phyloP scores from a whole-genome alignment of 2,797 vertebrate genomes.

The Sebastolobus alascanus region DNA sequence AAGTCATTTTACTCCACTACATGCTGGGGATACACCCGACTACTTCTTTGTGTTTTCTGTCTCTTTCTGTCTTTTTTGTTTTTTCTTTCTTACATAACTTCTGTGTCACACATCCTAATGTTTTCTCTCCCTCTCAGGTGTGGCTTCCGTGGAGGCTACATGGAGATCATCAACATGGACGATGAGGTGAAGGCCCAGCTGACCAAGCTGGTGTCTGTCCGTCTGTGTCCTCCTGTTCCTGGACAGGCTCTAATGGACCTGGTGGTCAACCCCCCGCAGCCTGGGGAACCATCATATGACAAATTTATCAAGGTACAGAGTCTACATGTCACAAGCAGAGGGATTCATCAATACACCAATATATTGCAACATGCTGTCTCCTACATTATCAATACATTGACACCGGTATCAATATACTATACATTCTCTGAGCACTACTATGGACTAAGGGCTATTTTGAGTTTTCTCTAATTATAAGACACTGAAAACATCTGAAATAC shows the following conservation, averaged over 20 bases:
- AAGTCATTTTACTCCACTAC: conserved; percentile 66
- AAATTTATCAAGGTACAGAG: conserved; percentile 86
- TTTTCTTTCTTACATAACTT: background rate
- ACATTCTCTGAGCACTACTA: background rate
- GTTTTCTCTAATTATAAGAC: background rate
- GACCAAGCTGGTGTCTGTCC: conserved; percentile 89
- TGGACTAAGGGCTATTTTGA: background rate
- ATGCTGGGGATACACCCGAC: background rate
- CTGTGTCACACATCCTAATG: background rate
- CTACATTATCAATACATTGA: background rate
- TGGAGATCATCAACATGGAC: conserved; percentile 95
- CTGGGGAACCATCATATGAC: conserved; percentile 90
- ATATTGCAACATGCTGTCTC: background rate
- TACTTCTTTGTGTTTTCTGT: background rate
- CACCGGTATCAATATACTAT: background rate
- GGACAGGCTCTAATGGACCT: conserved; percentile 90
- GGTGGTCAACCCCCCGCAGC: conserved; percentile 87
- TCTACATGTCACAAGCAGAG: background rate
- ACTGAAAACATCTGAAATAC: background rate
- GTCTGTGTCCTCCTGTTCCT: conserved; percentile 89
- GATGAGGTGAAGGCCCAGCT: conserved; percentile 87
- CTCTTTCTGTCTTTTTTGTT: background rate
- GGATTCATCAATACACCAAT: conserved; percentile 1
- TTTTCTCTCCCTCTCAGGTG: conserved; percentile 80
- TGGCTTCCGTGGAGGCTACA: conserved; percentile 92